Evolutionary conservation across 2,797 vertebrate genomes (phyloP).

Genomic region (Anableps anableps): DNA sequence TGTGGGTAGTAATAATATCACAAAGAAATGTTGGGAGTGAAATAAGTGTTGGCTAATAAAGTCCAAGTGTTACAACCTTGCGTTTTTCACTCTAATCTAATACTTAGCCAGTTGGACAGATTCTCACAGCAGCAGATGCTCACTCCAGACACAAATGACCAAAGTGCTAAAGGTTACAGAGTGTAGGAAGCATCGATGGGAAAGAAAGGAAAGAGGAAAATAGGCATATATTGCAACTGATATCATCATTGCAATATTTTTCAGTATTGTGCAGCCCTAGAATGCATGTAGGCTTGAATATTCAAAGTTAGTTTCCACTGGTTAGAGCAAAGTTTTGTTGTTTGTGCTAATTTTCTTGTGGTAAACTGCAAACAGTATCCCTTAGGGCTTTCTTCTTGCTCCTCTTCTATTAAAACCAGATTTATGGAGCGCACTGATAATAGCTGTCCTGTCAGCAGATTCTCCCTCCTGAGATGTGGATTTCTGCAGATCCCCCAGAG

Average conservation of each 20-base stretch:
- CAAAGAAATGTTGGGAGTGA: neutral
- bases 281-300: neutral
- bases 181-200: neutral
- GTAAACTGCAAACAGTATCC: too few species aligned
- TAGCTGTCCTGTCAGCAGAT: too few species aligned
- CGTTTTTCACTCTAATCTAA: neutral
- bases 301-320: neutral
- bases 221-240: neutral
- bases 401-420: too few species aligned
- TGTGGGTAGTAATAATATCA: neutral
- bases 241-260: too few species aligned
- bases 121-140: neutral
- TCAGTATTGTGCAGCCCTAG: neutral
- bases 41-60: neutral
- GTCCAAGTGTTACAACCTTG: neutral
- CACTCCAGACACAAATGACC: neutral
- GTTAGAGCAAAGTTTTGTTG: neutral
- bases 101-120: neutral
- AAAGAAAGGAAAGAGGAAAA: neutral
- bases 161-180: neutral
- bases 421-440: too few species aligned
- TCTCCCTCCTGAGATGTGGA: too few species aligned
- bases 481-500: too few species aligned
- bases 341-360: too few species aligned
- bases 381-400: too few species aligned